Conservation (phyloP, 2,113 vertebrate species). For the Phyllostomus hastatus region DNA sequence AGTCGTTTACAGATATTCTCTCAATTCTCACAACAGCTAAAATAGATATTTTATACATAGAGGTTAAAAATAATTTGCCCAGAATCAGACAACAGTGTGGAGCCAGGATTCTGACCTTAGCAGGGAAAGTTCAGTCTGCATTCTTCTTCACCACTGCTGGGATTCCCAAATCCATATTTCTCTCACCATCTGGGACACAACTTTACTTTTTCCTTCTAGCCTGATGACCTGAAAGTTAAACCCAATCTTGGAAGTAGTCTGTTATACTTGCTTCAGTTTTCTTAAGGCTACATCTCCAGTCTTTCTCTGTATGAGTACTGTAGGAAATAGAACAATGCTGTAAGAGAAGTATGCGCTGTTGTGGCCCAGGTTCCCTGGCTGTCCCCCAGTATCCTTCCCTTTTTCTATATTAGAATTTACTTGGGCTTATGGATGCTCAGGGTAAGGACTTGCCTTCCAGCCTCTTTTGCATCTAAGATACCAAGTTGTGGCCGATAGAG, state of each 20-base stretch:
- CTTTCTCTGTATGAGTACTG: background rate
- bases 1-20: background rate
- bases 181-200: background rate
- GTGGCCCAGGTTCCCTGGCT: background rate
- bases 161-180: background rate
- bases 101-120: background rate
- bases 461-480: background rate
- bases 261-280: conserved; percentile 5
- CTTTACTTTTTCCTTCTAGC: background rate
- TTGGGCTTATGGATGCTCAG: background rate
- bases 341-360: background rate
- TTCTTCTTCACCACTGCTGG: background rate
- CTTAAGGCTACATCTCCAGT: background rate
- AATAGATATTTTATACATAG: background rate
- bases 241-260: background rate
- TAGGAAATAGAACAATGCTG: background rate
- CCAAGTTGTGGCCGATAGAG: background rate
- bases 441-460: background rate
- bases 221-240: background rate
- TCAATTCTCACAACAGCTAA: background rate
- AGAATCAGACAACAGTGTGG: background rate
- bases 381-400: background rate
- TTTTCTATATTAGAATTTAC: background rate
- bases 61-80: background rate
- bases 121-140: background rate